A percentile compares a stretch with the other conserved stretches of the same genome.
Conservation (phyloP, 2,888 invertebrate genomes). For the Campoplex nolae region DNA sequence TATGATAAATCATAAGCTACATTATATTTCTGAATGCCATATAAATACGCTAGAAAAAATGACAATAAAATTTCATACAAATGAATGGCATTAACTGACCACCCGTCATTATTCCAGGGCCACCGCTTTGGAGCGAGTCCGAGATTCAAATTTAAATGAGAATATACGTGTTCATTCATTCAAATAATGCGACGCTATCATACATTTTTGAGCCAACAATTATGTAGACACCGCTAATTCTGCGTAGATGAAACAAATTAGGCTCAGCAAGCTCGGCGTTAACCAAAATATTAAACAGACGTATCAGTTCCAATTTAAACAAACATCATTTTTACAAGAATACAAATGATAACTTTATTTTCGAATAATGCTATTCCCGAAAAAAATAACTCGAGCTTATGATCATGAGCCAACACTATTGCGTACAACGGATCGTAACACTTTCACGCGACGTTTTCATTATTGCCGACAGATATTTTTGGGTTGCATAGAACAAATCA, state of each 20-base stretch:
- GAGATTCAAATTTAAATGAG: slow-evolving; percentile 2
- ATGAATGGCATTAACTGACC: slow-evolving; percentile 16
- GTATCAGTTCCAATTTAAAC: background rate
- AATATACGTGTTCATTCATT: slow-evolving; percentile 18
- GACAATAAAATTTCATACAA: slow-evolving; percentile 43
- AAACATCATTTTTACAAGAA: slow-evolving; percentile 7
- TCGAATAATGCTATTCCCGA: background rate
- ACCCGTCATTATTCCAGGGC: slow-evolving; percentile 1
- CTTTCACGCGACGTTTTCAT: background rate
- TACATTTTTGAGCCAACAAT: slow-evolving; percentile 23
- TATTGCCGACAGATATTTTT: background rate
- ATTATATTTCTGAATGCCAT: slow-evolving; percentile 19
- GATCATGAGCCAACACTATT: background rate
- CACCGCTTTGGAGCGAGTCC: background rate
- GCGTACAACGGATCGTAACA: background rate
- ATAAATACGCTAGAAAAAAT: slow-evolving; percentile 9
- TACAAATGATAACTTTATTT: slow-evolving; percentile 1
- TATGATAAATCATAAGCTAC: slow-evolving; percentile 6
- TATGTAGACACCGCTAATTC: background rate
- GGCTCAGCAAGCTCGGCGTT: background rate
- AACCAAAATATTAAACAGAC: slow-evolving; percentile 14
- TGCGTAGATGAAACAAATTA: background rate
- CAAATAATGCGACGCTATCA: slow-evolving; percentile 28
- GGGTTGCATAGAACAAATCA: background rate
- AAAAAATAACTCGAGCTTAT: background rate